Evolutionary conservation across 2,797 vertebrate genomes (phyloP), one percentile per base, ranked within the genome.

Genomic region (Steatocranus sp.): DNA sequence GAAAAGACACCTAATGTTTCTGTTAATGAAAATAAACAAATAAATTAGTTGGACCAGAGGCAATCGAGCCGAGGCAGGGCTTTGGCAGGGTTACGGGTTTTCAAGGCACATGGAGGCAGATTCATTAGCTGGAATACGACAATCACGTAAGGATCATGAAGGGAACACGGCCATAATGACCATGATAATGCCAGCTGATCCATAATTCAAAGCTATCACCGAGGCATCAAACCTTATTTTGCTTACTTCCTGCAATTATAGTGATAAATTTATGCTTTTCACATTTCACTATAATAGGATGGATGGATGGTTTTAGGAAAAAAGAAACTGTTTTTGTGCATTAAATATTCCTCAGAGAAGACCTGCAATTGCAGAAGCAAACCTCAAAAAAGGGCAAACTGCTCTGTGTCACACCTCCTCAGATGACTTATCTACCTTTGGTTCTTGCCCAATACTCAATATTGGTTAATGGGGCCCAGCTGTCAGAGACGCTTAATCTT

Each of bases 401-500:
- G 43, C 43, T 73, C 43, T 32, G 41, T 73, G 68, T 73, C 68
- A 32, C 68, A 73, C 43, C 43, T 88, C 77, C 70, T 86, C 78
- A 89, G 87, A 94, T 95, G 91, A 95, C 94, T 94, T 93, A 94
- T 95, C 88, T 90, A 77, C 83, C 80, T 84, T 80, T 81, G 17
- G 76, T 86, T 81, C 88, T 80, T 88, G 89, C 94, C 92, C 89
- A 88, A 92, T 93, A 94, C 87, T 90, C 91, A 94, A 95, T 94
- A 93, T 92, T 90, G 87, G 91, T 86, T 94, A 94, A 95, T 93
- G 92, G 89, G 93, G 92, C 87, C 89, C 79, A 30, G 91, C 93
- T 95, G 94, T 95, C 94, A 94, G 82, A 86, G 87, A 93, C 86
- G 80, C 86, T 95, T 93, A 90, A 95, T 96, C 92, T 94, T 94